Conservation (phyloP, 2,888 invertebrate species). For the Drosophila vallismaia region DNA sequence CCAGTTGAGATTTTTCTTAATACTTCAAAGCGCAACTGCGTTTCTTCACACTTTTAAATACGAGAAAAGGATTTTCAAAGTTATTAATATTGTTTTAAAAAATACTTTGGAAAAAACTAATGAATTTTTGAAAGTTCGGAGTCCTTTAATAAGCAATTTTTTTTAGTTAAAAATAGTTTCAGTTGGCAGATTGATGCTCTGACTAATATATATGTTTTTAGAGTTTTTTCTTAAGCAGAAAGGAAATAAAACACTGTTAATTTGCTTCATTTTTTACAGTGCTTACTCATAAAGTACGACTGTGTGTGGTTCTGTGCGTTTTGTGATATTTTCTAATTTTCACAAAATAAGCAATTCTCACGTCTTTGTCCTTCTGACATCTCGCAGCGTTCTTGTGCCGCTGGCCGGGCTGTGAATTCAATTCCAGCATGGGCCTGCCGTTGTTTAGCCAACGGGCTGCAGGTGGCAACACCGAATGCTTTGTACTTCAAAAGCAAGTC, state of each 20-base stretch:
- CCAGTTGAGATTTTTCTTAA: slow-evolving; percentile 48
- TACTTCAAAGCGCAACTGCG: not conserved
- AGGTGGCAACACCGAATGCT: slow-evolving; percentile 60
- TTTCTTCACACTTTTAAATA: not conserved
- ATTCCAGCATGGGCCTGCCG: slow-evolving; percentile 51
- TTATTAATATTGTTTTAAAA: too few species aligned
- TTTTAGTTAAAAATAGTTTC: too few species aligned
- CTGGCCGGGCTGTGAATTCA: slow-evolving; percentile 62
- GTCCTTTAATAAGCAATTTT: too few species aligned
- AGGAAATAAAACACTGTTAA: too few species aligned
- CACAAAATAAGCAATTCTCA: slow-evolving; percentile 75
- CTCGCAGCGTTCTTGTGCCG: slow-evolving; percentile 25
- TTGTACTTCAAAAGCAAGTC: slow-evolving; percentile 73
- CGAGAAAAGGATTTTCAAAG: not conserved
- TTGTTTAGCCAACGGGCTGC: slow-evolving; percentile 71
- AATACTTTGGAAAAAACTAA: too few species aligned
- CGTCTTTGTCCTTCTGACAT: slow-evolving; percentile 57
- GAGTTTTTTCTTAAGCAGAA: too few species aligned
- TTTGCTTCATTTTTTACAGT: not conserved
- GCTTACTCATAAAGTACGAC: not conserved
- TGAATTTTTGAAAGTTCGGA: too few species aligned
- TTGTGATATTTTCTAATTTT: slow-evolving; percentile 75
- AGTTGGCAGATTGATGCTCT: too few species aligned
- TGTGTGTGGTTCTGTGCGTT: slow-evolving; percentile 38
- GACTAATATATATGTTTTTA: too few species aligned